A percentile compares a stretch with the other conserved stretches of the same genome.
Evolutionary conservation across 2,113 vertebrate genomes (phyloP).

Genomic region (Rhinoptilus africanus): DNA sequence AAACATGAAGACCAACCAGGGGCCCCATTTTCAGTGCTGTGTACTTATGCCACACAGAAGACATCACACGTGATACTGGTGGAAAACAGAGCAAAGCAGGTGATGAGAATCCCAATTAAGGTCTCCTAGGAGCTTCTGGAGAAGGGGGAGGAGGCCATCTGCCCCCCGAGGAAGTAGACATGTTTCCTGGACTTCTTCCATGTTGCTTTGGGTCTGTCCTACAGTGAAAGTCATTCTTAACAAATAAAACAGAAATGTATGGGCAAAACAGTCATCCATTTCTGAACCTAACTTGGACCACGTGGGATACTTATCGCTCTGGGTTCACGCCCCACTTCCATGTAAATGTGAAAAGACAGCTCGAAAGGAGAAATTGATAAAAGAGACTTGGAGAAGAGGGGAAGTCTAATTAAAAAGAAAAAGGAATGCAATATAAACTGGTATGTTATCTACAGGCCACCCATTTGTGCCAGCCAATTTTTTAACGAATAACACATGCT

Average conservation of each 20-base stretch:
- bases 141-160: neutral
- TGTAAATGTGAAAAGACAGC: neutral
- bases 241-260: neutral
- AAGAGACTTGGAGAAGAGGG: neutral
- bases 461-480: conserved; percentile 31
- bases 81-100: neutral
- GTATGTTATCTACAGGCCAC: conserved; percentile 9
- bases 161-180: rapidly evolving
- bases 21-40: neutral
- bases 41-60: neutral
- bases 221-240: neutral
- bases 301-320: neutral
- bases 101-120: neutral
- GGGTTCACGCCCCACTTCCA: neutral
- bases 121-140: neutral
- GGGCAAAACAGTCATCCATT: neutral
- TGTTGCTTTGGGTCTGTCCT: neutral
- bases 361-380: neutral
- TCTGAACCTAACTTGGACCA: neutral
- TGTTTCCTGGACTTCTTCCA: neutral
- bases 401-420: neutral
- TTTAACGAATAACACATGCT: conserved; percentile 36
- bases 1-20: neutral
- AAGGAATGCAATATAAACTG: neutral
- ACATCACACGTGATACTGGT: neutral